Percentiles rank a stretch among this genome's conserved stretches.
These are phyloP conservation scores for Phortica variegata DNA, from an alignment of 1,140 invertebrate species.

Conservation along the genomic window DNA sequence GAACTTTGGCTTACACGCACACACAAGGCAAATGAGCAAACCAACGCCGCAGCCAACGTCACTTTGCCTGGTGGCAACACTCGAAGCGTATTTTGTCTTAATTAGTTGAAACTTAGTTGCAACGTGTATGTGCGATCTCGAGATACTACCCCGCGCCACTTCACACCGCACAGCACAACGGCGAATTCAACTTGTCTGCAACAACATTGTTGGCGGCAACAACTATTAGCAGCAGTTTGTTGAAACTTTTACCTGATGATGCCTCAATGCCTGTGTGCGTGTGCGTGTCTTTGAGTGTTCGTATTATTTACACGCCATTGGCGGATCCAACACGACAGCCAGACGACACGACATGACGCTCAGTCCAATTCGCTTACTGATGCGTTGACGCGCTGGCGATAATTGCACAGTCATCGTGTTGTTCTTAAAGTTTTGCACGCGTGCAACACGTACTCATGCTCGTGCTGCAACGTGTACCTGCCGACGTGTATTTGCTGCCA, in stretches of 20 bases:
- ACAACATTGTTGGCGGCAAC: constrained; percentile 12
- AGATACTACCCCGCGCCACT: no score
- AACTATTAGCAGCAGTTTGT: constrained; percentile 8
- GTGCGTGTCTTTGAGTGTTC: constrained; percentile 5
- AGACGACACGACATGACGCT: constrained; percentile 16
- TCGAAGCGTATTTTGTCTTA: constrained; percentile 41
- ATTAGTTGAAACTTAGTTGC: constrained; percentile 42
- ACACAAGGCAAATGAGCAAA: constrained; percentile 1
- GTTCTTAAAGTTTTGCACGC: constrained; percentile 39
- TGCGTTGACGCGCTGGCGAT: constrained; percentile 9
- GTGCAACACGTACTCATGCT: no score
- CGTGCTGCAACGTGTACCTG: constrained; percentile 32
- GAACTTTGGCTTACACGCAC: constrained; percentile 5
- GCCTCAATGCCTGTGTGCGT: constrained; percentile 7
- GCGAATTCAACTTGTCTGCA: no score
- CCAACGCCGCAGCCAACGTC: background rate
- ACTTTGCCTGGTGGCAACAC: background rate
- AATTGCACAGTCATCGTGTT: constrained; percentile 43
- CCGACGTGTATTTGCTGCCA: no score
- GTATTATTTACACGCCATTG: constrained; percentile 50
- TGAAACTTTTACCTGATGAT: no score
- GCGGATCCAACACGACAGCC: constrained; percentile 18
- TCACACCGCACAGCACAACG: no score
- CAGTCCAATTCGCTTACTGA: constrained; percentile 4
- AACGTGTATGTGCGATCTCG: no score